These are phyloP conservation scores for Aelia acuminata DNA, from an alignment of 2,888 invertebrate species.

Conservation along the genomic window DNA sequence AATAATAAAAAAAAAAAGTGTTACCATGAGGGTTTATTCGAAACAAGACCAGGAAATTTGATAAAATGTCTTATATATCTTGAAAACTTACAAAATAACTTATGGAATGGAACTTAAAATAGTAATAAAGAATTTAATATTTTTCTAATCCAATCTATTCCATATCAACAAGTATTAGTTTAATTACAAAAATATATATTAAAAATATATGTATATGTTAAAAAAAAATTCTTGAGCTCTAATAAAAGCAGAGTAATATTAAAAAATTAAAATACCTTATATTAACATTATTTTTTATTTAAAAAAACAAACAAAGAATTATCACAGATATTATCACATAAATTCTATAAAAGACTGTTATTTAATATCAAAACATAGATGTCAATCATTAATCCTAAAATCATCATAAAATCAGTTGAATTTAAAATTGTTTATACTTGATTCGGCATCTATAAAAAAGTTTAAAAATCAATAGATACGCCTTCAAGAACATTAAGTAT, in stretches of 20 bases:
- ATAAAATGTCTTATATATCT: not conserved
- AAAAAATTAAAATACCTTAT: not conserved
- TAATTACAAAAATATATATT: conserved; percentile 10
- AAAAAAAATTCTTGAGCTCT: not conserved
- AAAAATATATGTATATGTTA: not conserved
- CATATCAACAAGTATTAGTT: not conserved
- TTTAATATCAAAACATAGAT: conserved; percentile 16
- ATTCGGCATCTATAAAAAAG: not conserved
- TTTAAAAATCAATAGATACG: not conserved
- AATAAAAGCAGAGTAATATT: not conserved
- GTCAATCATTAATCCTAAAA: not conserved
- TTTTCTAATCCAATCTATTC: not conserved
- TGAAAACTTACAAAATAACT: not conserved
- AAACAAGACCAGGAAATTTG: too few relatives aligned
- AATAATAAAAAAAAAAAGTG: too few relatives aligned
- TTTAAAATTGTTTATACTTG: not conserved
- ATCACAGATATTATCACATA: conserved; percentile 41
- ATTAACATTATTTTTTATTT: not conserved
- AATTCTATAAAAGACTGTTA: not conserved
- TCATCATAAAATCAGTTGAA: not conserved
- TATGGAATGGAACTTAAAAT: not conserved
- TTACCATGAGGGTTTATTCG: too few relatives aligned
- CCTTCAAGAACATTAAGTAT: not conserved
- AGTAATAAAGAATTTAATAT: not conserved
- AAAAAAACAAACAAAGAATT: not conserved